Base-by-base conservation (phyloP, 2,888 invertebrate species). In the Candidula unifasciata region DNA sequence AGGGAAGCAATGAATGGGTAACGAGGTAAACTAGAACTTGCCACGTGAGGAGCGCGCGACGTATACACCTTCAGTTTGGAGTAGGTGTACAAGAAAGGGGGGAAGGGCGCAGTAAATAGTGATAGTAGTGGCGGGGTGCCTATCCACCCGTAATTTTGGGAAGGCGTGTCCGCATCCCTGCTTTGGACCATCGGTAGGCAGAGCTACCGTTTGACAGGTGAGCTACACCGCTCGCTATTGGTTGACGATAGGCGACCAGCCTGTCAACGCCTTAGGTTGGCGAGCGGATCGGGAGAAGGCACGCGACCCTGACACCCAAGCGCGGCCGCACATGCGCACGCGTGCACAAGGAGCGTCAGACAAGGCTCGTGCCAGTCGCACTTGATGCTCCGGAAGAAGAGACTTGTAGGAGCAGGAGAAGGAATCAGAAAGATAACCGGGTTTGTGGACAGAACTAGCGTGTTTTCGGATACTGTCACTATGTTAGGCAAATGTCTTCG, bases 301-400 rank as follows among this genome's bases (percentile, higher is more conserved):
- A 86, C 86, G 82, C 86, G 86, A 78, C 83, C 64, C 57, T 35
- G 60, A 82, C 78, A 66, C 78, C 57, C 54, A 37, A 60, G 71
- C 80, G 83, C 57, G 64, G 77, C 68, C 80, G 80, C 69, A 69
- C 68, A 80, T 80, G 66, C 68, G 69, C 80, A 80, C 80, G 80
- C 80, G 80, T 52, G 33, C 37, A 66, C 64, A 35, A 2, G 35
- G 24, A 71, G 73, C 33, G n/a, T 37, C 52, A 60, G 73, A 35
- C 35, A 24, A 24, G 73, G 64, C 81, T 73, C 81, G 81, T 73
- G 81, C 81, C 81, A 81, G 57, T 73, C 33, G 81, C 81, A 81
- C 81, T 74, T 74, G 81, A 81, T 81, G 81, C 81, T 81, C 69
- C 79, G 79, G 79, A 79, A 79, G 66, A 35, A 66, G 79, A 64